phyloP scores from a whole-genome alignment of 1,140 invertebrate genomes.

The Pinna nobilis region DNA sequence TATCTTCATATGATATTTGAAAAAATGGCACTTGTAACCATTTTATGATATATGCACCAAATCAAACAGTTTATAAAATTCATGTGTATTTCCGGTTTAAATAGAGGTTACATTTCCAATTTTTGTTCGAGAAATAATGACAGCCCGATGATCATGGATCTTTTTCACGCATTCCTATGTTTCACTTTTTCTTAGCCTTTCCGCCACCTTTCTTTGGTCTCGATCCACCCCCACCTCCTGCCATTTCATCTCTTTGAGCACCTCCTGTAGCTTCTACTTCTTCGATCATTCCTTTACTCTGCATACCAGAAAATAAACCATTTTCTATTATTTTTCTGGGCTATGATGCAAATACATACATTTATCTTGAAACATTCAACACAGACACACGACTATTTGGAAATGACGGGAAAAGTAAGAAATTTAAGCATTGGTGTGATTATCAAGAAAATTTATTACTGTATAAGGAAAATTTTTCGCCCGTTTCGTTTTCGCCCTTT shows the following conservation, averaged over 20 bases:
- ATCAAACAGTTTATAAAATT: neutral
- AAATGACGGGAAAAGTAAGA: too few relatives aligned
- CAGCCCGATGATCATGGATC: neutral
- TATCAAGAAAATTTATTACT: too few relatives aligned
- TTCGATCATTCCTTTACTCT: slow-evolving; percentile 68
- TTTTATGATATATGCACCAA: neutral
- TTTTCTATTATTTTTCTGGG: too few relatives aligned
- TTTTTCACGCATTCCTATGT: neutral
- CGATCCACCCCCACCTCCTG: neutral
- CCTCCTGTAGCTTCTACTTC: slow-evolving; percentile 67
- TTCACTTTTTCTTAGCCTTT: neutral
- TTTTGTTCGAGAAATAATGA: neutral
- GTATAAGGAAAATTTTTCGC: too few relatives aligned
- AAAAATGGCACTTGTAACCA: neutral
- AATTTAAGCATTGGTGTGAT: too few relatives aligned
- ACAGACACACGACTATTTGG: too few relatives aligned
- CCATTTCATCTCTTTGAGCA: neutral
- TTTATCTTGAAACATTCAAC: too few relatives aligned
- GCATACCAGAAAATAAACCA: too few relatives aligned
- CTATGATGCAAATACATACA: too few relatives aligned
- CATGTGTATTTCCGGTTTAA: neutral
- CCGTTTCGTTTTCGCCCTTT: too few relatives aligned
- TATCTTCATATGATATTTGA: neutral
- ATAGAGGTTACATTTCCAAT: neutral
- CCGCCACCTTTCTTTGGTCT: neutral